Conservation (phyloP, 2,113 vertebrate genomes). For the Mastomys coucha region DNA sequence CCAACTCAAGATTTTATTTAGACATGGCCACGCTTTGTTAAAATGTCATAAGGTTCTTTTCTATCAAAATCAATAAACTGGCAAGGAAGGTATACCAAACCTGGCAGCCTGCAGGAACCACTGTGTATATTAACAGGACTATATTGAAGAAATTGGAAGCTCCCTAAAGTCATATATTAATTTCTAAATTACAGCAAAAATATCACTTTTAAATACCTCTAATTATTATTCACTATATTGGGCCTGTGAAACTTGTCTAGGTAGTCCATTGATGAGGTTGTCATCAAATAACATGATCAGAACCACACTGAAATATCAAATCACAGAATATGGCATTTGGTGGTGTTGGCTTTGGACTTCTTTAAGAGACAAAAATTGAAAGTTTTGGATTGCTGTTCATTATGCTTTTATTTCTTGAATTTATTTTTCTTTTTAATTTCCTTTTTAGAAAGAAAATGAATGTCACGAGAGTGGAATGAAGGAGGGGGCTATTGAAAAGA, state of each 20-base stretch:
- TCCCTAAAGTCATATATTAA: conserved; percentile 87
- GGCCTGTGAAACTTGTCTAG: conserved; percentile 82
- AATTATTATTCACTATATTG: conserved; percentile 89
- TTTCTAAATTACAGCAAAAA: conserved; percentile 85
- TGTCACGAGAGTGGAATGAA: background rate
- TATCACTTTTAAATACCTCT: conserved; percentile 87
- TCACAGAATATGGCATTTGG: conserved; percentile 57
- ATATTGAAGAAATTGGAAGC: conserved; percentile 84
- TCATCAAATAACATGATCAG: conserved; percentile 83
- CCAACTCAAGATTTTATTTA: background rate
- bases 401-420: background rate
- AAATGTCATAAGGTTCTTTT: conserved; percentile 80
- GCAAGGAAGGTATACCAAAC: conserved; percentile 46
- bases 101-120: conserved; percentile 78
- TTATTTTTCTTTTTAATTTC: background rate
- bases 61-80: conserved; percentile 82
- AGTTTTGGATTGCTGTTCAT: background rate
- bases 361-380: conserved; percentile 61
- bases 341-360: conserved; percentile 78
- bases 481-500: background rate
- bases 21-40: conserved; percentile 67
- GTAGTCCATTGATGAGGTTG: conserved; percentile 85
- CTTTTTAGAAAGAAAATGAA: conserved; percentile 8
- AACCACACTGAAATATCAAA: conserved; percentile 70
- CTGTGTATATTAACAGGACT: conserved; percentile 77